These are phyloP conservation scores for Artemia franciscana DNA, from an alignment of 1,140 invertebrate genomes.

Conservation along the genomic window DNA sequence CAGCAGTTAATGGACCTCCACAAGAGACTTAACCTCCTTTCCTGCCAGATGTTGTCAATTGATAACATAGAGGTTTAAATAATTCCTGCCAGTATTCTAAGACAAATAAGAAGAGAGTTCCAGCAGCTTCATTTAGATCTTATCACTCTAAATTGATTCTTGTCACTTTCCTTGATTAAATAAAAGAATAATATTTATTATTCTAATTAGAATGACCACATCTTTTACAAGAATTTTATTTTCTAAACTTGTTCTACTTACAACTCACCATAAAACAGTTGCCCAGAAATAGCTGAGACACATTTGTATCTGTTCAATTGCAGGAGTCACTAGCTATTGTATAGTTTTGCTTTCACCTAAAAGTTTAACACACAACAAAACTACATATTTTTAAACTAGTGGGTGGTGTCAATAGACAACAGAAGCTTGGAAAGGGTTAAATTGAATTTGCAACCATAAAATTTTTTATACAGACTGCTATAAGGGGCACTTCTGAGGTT, in stretches of 20 bases:
- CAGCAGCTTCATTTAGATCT: not conserved
- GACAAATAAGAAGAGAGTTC: not conserved
- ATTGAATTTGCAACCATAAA: too few relatives aligned
- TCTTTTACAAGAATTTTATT: not conserved
- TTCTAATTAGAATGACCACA: not conserved
- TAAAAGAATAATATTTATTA: not conserved
- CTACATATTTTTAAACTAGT: too few relatives aligned
- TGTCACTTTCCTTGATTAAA: not conserved
- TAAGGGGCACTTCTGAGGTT: too few relatives aligned
- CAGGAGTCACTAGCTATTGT: not conserved
- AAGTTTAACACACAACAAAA: too few relatives aligned
- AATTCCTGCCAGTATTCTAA: not conserved
- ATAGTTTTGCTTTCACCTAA: not conserved
- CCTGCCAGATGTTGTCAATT: not conserved
- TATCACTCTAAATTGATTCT: not conserved
- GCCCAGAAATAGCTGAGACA: too few relatives aligned
- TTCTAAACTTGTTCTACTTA: not conserved
- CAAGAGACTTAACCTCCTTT: not conserved
- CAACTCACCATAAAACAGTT: too few relatives aligned
- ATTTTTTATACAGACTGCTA: too few relatives aligned
- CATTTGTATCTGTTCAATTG: not conserved
- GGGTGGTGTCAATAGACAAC: too few relatives aligned
- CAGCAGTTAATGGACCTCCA: not conserved
- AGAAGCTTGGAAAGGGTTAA: too few relatives aligned
- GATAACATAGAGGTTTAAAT: not conserved